Percentiles rank a stretch among this genome's conserved stretches.
phyloP scores from a whole-genome alignment of 2,888 invertebrate genomes.

The Drosophila ezoana region DNA sequence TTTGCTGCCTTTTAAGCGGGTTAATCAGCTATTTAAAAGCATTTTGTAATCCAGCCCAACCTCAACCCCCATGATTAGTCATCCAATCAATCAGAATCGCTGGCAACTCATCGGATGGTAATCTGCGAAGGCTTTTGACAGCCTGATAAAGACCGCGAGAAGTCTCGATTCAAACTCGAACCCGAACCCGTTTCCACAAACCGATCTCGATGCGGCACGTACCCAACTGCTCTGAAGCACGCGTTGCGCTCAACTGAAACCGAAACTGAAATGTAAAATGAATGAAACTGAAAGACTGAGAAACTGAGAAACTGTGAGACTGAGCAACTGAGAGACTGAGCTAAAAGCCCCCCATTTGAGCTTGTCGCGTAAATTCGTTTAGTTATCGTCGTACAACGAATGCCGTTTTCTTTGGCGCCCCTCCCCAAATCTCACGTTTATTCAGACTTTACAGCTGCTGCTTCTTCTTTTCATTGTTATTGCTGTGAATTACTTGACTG shows the following conservation, averaged over 20 bases:
- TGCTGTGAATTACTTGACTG: constrained; percentile 18
- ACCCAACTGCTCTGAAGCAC: constrained; percentile 63
- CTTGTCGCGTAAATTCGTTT: constrained; percentile 26
- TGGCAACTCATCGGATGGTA: constrained; percentile 19
- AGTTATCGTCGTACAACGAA: constrained; percentile 47
- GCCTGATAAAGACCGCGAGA: constrained; percentile 42
- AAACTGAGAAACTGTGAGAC: constrained; percentile 9
- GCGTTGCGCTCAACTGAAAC: constrained; percentile 74
- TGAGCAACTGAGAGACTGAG: constrained; percentile 6
- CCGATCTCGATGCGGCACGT: constrained; percentile 24
- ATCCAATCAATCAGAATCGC: constrained; percentile 61
- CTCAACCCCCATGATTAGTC: constrained; percentile 45
- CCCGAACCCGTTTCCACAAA: background rate
- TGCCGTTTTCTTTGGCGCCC: constrained; percentile 41
- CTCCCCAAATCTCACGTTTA: constrained; percentile 44
- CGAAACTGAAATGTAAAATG: constrained; percentile 64
- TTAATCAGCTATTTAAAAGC: constrained; percentile 20
- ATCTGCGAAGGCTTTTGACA: constrained; percentile 31
- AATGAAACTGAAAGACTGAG: constrained; percentile 54
- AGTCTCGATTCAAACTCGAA: constrained; percentile 7
- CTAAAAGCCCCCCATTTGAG: constrained; percentile 28
- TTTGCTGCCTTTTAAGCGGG: constrained; percentile 31
- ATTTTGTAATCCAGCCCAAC: background rate
- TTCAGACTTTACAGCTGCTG: constrained; percentile 12
- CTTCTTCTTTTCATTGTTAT: constrained; percentile 9